These are phyloP conservation scores for Oopsacas minuta DNA, from an alignment of 37 sponge, comb jelly and placozoan genomes.

Conservation along the genomic window DNA sequence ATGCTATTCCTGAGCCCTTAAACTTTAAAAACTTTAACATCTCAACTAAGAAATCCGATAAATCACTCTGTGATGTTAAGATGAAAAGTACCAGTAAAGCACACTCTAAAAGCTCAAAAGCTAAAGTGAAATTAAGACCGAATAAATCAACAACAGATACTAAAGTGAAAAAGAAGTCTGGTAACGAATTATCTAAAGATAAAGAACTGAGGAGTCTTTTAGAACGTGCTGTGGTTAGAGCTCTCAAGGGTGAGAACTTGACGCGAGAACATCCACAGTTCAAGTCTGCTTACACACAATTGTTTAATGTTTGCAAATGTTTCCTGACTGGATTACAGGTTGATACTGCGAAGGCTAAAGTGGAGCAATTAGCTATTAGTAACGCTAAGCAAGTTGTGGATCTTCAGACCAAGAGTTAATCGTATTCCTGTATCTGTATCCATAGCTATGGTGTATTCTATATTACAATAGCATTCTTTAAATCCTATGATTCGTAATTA, in stretches of 20 bases:
- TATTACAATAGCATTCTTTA: too few relatives aligned
- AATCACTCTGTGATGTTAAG: not conserved
- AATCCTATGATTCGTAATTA: too few relatives aligned
- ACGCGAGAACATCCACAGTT: not conserved
- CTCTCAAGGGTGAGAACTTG: not conserved
- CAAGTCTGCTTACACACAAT: not conserved
- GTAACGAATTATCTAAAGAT: not conserved
- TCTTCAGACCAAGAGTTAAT: not conserved
- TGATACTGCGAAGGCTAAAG: not conserved
- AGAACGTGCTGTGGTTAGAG: not conserved
- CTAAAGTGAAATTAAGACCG: not conserved
- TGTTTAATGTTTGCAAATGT: not conserved
- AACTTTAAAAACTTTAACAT: not conserved
- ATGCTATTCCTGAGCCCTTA: not conserved
- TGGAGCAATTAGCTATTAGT: conserved; percentile 6
- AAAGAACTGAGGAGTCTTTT: not conserved
- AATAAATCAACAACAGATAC: not conserved
- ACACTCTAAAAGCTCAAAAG: not conserved
- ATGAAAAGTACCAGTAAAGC: not conserved
- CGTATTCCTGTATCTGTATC: too few relatives aligned
- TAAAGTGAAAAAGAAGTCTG: not conserved
- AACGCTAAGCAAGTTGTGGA: conserved; percentile 10
- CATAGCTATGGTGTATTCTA: too few relatives aligned
- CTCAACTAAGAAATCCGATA: not conserved
- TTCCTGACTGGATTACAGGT: not conserved